Base-by-base conservation (phyloP, 2,797 vertebrate species). In the Atherinosoma microstoma region DNA sequence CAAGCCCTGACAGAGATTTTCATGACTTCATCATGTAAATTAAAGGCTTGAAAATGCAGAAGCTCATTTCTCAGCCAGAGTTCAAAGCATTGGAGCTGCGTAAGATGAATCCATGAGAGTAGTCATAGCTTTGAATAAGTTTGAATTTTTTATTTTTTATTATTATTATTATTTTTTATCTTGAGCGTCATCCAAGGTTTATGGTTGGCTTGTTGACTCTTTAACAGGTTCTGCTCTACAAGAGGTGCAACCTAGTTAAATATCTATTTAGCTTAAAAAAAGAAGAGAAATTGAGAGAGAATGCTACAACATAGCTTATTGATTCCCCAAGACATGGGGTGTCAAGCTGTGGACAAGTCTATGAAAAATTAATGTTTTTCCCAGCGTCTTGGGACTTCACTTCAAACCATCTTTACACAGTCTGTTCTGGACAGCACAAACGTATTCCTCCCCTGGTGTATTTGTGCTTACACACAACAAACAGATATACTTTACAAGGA, bases 281-380 rank as follows among this genome's bases (percentile, higher is more conserved):
- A 20, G 12, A 30, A 40, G 4, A 30, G 38, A 35, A n/a, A 70
- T 40, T 0, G 1, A 6, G 6, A 67, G 22, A 18, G 45, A 66
- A 70, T 78, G 58, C 66, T 58, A 65, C 62, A 59, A 49, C 64
- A 78, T 64, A 58, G 47, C 34, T 10, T 70, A 78, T 64, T 68
- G 83, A 88, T 86, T 79, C 69, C 64, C 67, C 32, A 20, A 15
- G 79, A 84, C 42, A 18, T 6, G 1, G 34, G 49, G 73, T 79
- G 78, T 90, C 76, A 83, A 71, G 69, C 35, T 24, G 47, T 67
- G 58, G 82, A 85, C 68, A 2, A 75, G 81, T 78, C 68, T 27
- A 71, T 38, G 76, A 84, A 68, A 84, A 83, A 84, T 75, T 79
- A 61, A 85, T 89, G 70, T 80, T 56, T 84, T 32, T 66, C 63